A percentile compares a stretch with the other conserved stretches of the same genome.
phyloP scores from a whole-genome alignment of 53 echinoderm and acorn worm genomes.

The Astropecten irregularis region DNA sequence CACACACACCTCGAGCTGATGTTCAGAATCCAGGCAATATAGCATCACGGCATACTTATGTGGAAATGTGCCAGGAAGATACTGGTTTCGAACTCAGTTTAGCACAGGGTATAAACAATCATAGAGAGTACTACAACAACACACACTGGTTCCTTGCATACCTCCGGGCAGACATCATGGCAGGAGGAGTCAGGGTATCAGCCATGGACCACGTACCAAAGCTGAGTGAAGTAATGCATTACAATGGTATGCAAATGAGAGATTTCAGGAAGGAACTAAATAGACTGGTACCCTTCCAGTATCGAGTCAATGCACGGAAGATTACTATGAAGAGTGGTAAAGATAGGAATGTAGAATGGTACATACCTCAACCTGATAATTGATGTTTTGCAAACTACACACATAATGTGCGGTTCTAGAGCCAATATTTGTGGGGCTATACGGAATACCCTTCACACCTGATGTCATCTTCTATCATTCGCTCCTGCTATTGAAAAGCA shows the following conservation, averaged over 20 bases:
- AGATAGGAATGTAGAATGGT: conserved; percentile 27
- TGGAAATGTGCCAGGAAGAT: background rate
- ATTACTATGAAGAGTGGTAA: conserved; percentile 26
- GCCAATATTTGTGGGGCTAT: too few relatives aligned
- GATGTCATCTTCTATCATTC: too few relatives aligned
- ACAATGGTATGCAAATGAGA: conserved; percentile 53
- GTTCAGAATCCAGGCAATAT: background rate
- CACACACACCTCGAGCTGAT: background rate
- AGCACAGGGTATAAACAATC: background rate
- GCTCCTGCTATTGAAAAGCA: too few relatives aligned
- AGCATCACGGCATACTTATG: background rate
- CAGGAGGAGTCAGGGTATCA: conserved; percentile 22
- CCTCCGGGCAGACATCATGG: conserved; percentile 27
- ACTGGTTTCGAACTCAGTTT: background rate
- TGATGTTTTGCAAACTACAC: too few relatives aligned
- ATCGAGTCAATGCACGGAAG: conserved; percentile 23
- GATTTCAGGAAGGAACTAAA: conserved; percentile 64
- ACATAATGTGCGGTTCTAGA: too few relatives aligned
- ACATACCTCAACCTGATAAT: background rate
- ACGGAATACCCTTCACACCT: too few relatives aligned
- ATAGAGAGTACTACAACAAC: conserved; percentile 41
- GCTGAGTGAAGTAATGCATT: conserved; percentile 9
- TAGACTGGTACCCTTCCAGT: conserved; percentile 44
- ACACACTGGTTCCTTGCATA: conserved; percentile 27
- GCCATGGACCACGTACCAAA: conserved; percentile 10